Base-by-base conservation (phyloP, 2,797 vertebrate genomes). In the Heliangelus exortis region DNA sequence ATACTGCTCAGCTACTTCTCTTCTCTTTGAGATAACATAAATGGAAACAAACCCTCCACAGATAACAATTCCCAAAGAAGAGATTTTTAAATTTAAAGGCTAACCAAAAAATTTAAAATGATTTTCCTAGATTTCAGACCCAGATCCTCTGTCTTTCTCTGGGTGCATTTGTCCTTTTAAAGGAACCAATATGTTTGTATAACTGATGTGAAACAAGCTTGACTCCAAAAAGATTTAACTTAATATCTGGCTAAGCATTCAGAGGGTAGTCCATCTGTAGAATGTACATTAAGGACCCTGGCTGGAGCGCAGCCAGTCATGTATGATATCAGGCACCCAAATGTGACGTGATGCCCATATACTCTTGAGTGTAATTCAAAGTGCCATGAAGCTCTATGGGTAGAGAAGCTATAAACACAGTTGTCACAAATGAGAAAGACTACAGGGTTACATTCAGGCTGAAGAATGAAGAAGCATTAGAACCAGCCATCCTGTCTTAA, bases 301-400 rank as follows among this genome's bases (percentile, higher is more conserved):
- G 98, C 97, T 96, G 96, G 95, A 97, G 97, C 85, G 93, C 97
- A 96, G 97, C 98, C 97, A 98, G 97, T 97, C 97, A 97, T 79
- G 98, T 98, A 98, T 98, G 98, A 98, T 98, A 98, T 98, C 89
- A 97, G 97, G 97, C 98, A 98, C 96, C 87, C 98, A 98, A 98
- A 99, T 98, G 98, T 98, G 98, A 99, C 98, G 94, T 98, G 98
- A 99, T 98, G 98, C 98, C 98, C 97, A 97, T 97, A 97, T 98
- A 97, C 97, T 97, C 98, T 98, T 99, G 98, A 99, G 97, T 97
- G 98, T 99, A 98, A 99, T 99, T 98, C 97, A 57, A 98, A 98
- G 98, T 98, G 98, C 98, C 98, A 99, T 80, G 97, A 97, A 97
- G 98, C 97, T 98, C 98, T 96, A 97, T 98, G 98, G 96, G 95